Percentiles rank a stretch among this genome's conserved stretches.
Conservation (phyloP, 2,113 vertebrate genomes). For the Erythrolamprus reginae region DNA sequence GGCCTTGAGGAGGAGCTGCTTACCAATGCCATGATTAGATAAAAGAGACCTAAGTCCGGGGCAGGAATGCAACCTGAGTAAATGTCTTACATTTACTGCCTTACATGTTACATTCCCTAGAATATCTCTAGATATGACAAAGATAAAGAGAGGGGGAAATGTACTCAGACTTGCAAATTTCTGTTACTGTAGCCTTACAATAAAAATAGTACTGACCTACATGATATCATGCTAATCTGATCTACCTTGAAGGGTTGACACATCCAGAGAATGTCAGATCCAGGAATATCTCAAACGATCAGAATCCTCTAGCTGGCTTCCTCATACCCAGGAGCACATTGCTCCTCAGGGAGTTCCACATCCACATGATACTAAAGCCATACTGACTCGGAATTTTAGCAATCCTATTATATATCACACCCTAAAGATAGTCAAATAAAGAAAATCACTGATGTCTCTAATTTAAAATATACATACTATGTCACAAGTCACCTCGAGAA, state of each 20-base stretch:
- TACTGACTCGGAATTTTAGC: background rate
- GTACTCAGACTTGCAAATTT: background rate
- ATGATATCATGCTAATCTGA: background rate
- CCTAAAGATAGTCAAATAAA: background rate
- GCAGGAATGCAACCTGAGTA: background rate
- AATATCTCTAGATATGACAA: background rate
- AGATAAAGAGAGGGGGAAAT: background rate
- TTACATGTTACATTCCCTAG: too few species aligned
- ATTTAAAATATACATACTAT: background rate
- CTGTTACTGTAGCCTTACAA: background rate
- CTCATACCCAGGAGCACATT: background rate
- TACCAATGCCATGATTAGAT: background rate
- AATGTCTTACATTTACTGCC: background rate
- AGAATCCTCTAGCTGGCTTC: background rate
- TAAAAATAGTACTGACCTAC: background rate
- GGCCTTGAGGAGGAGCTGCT: background rate
- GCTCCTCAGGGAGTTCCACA: background rate
- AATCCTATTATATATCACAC: background rate
- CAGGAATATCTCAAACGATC: background rate
- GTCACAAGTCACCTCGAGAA: too few species aligned
- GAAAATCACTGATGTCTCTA: background rate
- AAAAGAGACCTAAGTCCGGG: background rate
- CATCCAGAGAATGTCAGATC: background rate
- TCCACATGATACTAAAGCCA: background rate
- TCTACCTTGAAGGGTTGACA: background rate